These are phyloP conservation scores for Zele albiditarsus DNA, from an alignment of 2,888 invertebrate species.

Conservation along the genomic window DNA sequence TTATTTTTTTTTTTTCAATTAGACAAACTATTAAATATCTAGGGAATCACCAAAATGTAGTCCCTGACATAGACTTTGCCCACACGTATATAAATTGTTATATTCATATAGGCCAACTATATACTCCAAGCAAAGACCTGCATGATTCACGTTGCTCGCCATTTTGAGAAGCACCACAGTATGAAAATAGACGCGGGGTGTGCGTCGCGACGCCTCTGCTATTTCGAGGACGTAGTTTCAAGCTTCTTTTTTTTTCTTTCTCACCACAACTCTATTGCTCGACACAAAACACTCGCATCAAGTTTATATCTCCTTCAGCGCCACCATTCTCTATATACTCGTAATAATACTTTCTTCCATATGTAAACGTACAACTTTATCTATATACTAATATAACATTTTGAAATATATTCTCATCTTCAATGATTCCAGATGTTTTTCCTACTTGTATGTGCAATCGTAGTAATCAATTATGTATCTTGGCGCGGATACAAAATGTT, in stretches of 20 bases:
- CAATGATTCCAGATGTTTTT: background rate
- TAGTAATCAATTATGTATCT: background rate
- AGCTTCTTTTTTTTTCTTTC: slow-evolving; percentile 13
- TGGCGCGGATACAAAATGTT: background rate
- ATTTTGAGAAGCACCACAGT: slow-evolving; percentile 55
- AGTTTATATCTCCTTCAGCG: no score
- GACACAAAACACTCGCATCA: no score
- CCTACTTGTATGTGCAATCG: background rate
- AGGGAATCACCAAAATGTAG: background rate
- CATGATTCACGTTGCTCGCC: slow-evolving; percentile 58
- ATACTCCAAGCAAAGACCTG: slow-evolving; percentile 54
- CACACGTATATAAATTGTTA: background rate
- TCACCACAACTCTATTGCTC: background rate
- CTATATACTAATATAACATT: no score
- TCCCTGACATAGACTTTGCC: slow-evolving; percentile 42
- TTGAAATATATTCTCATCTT: background rate
- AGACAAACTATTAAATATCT: background rate
- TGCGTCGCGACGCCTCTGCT: slow-evolving; percentile 55
- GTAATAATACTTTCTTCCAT: no score
- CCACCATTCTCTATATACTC: background rate
- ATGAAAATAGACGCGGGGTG: slow-evolving; percentile 58
- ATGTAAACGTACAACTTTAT: no score
- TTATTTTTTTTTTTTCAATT: no score
- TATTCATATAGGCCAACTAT: slow-evolving; percentile 43
- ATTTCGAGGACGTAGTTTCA: slow-evolving; percentile 55